phyloP scores from a whole-genome alignment of 2,797 vertebrate species.

The Gymnothorax javanicus region DNA sequence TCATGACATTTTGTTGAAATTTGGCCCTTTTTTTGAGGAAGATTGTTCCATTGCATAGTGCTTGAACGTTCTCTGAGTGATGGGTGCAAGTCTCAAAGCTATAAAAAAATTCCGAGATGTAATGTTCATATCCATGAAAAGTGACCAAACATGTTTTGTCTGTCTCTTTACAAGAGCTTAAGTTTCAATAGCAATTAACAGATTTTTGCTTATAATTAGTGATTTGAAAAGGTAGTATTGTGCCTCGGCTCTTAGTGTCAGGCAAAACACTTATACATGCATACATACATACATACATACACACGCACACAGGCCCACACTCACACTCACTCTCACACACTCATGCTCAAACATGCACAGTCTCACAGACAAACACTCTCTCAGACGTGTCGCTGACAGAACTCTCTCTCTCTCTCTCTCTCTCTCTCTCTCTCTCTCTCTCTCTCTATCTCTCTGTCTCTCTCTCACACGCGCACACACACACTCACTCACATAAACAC shows the following conservation, averaged over 20 bases:
- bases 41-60: neutral
- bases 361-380: too few species aligned
- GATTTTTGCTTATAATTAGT: neutral
- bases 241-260: neutral
- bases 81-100: neutral
- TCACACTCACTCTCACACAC: too few species aligned
- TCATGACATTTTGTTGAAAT: neutral
- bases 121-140: neutral
- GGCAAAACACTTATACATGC: conserved; percentile 64
- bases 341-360: too few species aligned
- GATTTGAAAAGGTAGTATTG: neutral
- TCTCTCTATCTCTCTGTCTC: conserved; percentile 54
- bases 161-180: neutral
- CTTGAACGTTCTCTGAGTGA: neutral
- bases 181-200: neutral
- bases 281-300: conserved; percentile 69
- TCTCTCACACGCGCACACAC: conserved; percentile 65
- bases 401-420: conserved; percentile 51
- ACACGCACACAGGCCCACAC: conserved; percentile 52
- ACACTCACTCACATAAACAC: too few species aligned
- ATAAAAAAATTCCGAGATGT: neutral
- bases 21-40: neutral
- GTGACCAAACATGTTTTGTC: neutral
- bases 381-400: too few species aligned
- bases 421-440: conserved; percentile 53